These are phyloP conservation scores for Lepilemur septentrionalis DNA, from an alignment of 2,797 vertebrate genomes.

Conservation along the genomic window DNA sequence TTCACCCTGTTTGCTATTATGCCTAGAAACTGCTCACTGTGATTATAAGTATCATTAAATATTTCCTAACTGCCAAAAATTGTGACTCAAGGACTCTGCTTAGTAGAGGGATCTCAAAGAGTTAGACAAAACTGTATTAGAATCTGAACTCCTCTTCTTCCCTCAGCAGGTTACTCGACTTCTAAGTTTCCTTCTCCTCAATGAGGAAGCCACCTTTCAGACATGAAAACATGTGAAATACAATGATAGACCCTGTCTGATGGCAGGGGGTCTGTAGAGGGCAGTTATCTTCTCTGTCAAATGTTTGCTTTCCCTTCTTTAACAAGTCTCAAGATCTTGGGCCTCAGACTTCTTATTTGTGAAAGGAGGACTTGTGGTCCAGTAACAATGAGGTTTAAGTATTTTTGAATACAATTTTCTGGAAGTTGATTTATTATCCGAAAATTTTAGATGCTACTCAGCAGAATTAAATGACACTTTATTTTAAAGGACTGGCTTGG, in stretches of 20 bases:
- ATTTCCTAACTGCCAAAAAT: background rate
- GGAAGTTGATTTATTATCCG: background rate
- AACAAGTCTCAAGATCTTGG: background rate
- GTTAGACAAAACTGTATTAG: background rate
- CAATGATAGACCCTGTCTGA: background rate
- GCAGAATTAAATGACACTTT: background rate
- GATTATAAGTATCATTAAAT: background rate
- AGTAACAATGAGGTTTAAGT: background rate
- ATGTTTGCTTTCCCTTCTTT: background rate
- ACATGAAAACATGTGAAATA: background rate
- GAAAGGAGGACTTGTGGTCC: background rate
- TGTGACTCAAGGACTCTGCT: background rate
- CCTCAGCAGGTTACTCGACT: background rate
- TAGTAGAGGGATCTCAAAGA: background rate
- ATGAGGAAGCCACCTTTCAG: background rate
- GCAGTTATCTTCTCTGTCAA: background rate
- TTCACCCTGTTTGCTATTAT: background rate
- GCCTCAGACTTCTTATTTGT: background rate
- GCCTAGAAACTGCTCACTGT: background rate
- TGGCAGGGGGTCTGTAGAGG: background rate
- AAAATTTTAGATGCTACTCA: background rate
- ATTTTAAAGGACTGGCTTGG: background rate
- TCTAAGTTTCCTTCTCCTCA: background rate
- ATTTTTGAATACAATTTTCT: background rate
- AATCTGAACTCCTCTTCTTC: background rate